phyloP scores from a whole-genome alignment of 2,888 invertebrate species.

The Biston stratarius region DNA sequence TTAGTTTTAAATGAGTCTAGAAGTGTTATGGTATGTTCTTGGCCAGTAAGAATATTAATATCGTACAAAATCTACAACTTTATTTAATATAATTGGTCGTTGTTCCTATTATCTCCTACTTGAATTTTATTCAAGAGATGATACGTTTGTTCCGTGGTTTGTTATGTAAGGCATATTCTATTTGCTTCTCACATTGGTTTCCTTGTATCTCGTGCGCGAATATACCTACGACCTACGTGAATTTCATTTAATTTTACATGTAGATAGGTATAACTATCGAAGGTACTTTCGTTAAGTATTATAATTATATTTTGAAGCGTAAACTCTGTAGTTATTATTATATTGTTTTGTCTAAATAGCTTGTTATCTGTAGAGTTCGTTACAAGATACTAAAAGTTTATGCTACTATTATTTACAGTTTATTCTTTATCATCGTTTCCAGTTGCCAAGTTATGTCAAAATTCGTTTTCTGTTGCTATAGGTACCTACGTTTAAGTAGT shows the following conservation, averaged over 20 bases:
- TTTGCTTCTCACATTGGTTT: background rate
- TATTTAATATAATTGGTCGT: background rate
- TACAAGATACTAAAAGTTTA: slow-evolving; percentile 63
- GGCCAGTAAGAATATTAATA: no score
- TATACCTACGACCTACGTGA: no score
- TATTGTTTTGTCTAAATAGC: slow-evolving; percentile 74
- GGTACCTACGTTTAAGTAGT: slow-evolving; percentile 50
- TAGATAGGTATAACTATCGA: background rate
- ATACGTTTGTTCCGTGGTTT: background rate
- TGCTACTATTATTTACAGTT: slow-evolving; percentile 78
- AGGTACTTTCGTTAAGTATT: background rate
- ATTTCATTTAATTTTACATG: background rate
- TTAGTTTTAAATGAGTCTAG: background rate
- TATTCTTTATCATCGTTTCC: slow-evolving; percentile 71
- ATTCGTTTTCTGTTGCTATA: slow-evolving; percentile 76
- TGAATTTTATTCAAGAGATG: slow-evolving; percentile 4
- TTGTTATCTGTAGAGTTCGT: slow-evolving; percentile 71
- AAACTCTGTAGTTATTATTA: slow-evolving; percentile 45
- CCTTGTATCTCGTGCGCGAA: background rate
- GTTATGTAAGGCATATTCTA: background rate
- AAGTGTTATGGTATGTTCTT: no score
- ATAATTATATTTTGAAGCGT: background rate
- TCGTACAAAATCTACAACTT: no score
- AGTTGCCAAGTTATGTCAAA: slow-evolving; percentile 77
- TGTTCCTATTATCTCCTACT: background rate